phyloP scores from a whole-genome alignment of 1,140 invertebrate species.

The Bombus picipes region DNA sequence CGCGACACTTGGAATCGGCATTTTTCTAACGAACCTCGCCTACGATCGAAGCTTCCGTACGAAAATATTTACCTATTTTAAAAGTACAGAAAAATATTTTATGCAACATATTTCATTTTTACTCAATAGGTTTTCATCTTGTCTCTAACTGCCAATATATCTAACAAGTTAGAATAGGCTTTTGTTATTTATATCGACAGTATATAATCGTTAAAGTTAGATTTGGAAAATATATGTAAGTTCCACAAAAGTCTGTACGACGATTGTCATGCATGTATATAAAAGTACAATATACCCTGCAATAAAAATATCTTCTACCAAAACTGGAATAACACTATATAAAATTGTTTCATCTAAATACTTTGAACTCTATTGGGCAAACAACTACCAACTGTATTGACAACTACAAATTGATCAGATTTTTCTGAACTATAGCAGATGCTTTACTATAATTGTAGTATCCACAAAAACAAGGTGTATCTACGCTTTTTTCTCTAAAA shows the following conservation, averaged over 20 bases:
- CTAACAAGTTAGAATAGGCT: no score
- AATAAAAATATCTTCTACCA: no score
- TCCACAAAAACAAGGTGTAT: not conserved
- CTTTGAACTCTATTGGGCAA: no score
- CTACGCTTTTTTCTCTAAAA: not conserved
- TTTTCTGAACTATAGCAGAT: not conserved
- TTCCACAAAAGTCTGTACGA: not conserved
- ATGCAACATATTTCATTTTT: not conserved
- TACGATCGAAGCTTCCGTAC: not conserved
- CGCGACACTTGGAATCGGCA: constrained; percentile 1
- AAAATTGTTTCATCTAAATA: no score
- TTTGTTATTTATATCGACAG: no score
- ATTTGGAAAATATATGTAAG: not conserved
- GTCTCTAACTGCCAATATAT: no score
- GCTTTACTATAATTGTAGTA: not conserved
- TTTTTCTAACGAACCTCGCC: not conserved
- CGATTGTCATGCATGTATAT: no score
- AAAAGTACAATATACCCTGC: no score
- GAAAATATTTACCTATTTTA: not conserved
- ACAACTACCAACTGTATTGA: no score
- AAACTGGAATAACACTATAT: no score
- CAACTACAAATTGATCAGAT: no score
- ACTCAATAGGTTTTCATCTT: not conserved
- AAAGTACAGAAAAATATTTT: not conserved
- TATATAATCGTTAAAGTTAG: no score